Base-by-base conservation (phyloP, 2,797 vertebrate genomes). In the Megalops cyprinoides region DNA sequence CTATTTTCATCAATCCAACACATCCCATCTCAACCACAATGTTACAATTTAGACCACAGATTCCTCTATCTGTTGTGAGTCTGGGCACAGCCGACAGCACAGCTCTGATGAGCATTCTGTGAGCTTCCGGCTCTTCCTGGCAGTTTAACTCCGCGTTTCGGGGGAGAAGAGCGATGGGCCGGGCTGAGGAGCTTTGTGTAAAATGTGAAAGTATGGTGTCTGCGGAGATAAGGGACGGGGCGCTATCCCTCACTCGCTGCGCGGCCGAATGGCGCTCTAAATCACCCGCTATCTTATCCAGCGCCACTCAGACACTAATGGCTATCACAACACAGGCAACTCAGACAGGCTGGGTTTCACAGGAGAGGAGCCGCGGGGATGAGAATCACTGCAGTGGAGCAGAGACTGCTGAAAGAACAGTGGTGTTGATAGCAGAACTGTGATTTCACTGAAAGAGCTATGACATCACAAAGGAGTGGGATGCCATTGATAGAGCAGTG, bases 201-300 rank as follows among this genome's bases (percentile, higher is more conserved):
- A 86, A 86, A 77, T 86, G 81, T 81, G 85, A 81, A 85, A 76
- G 74, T 85, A 73, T 78, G 79, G 79, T 42, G 71, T 80, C 77
- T 80, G 81, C 62, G 71, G 78, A 67, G 86, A 87, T 86, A 85
- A 87, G 85, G 74, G 55, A 56, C 3, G 46, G 76, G 49, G 79
- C 51, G 81, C 82, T 82, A 81, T 87, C 84, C 80, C 77, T 83
- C 82, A 46, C 51, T 37, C 74, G n/a, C 25, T 4, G 46, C 23
- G 37, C 58, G 67, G 77, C 85, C 42, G 12, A 77, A 85, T 58
- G n/a, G 31, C 56, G 79, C 84, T 82, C 82, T 87, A 85, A 85
- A 87, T 85, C 84, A 85, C 58, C 31, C 23, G 67, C 82, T 86
- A 86, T 86, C 85, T 83, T 84, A 85, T 86, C 84, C 79, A 62